Base-by-base conservation (phyloP, 2,797 vertebrate genomes). In the Chelonia mydas region DNA sequence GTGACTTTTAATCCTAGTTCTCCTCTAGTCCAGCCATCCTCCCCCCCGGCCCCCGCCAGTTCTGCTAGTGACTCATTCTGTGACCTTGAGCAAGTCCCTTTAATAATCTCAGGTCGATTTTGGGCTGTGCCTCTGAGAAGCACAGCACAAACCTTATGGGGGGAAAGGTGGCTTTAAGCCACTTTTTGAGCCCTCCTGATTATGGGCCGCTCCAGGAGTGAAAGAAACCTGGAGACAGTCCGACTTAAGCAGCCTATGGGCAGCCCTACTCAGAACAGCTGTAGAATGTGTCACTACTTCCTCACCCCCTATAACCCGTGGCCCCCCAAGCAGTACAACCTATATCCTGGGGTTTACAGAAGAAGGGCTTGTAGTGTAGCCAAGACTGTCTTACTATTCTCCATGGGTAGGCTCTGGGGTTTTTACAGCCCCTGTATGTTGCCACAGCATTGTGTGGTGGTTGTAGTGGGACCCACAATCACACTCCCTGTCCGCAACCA, bases 1-100 rank as follows among this genome's bases (percentile, higher is more conserved):
- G 45, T 68, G 92, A 79, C 92, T 96, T 97, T 93, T 95, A 83
- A 92, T 97, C 94, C 96, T 87, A 31, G 83, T 94, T 84, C 53
- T 85, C 41, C 41, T 41, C 41, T 41, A 41, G 41, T 41, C 41
- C 41, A 41, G 41, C 41, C 41, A 41, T 41, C 41, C 41, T 41
- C 41, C 41, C 41, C 41, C 41, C 41, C 41, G 5, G 41, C 41
- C 41, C 41, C 41, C 41, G 41, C 41, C 41, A 41, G 41, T 94
- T 84, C 53, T 85, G 50, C 76, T 93, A 47, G n/a, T 0, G 0
- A 90, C 88, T 96, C 81, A 86, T 95, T 82, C 90, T 81, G 74
- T 94, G 41, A 57, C 33, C 82, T 87, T 82, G 72, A 88, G 80
- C 53, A 88, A 89, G 9, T 93, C 83, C 23, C 41, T 95, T 94